A percentile compares a stretch with the other conserved stretches of the same genome.
Evolutionary conservation across 2,888 invertebrate species (phyloP).

Genomic region (Amiota mariae): DNA sequence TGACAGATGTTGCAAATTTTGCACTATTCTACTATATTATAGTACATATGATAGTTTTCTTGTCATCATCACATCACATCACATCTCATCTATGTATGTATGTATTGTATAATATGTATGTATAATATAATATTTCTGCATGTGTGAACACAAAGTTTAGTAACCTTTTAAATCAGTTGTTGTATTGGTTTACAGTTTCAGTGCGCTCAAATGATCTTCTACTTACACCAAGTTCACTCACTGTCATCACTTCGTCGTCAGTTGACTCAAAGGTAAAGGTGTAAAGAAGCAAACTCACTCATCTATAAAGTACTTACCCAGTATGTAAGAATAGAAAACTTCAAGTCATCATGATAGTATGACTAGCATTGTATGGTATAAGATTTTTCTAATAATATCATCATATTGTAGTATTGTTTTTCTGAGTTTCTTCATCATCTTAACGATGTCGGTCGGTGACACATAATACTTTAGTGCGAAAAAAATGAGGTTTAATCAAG

Average conservation of each 20-base stretch:
- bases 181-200: no score
- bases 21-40: no score
- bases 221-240: slow-evolving; percentile 5
- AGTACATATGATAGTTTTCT: no score
- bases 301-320: neutral
- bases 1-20: no score
- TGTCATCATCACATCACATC: no score
- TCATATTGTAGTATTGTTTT: neutral
- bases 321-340: neutral
- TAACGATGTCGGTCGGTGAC: slow-evolving; percentile 16
- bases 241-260: neutral
- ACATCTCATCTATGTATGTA: no score
- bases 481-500: neutral
- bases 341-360: slow-evolving; percentile 5
- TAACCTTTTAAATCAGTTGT: neutral
- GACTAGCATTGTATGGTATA: neutral
- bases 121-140: neutral
- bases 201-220: neutral
- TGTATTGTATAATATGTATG: no score
- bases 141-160: neutral
- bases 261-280: neutral
- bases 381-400: slow-evolving; percentile 3
- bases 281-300: neutral
- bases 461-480: neutral
- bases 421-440: neutral